phyloP scores from a whole-genome alignment of 1,140 invertebrate genomes.

The Sinonovacula constricta region DNA sequence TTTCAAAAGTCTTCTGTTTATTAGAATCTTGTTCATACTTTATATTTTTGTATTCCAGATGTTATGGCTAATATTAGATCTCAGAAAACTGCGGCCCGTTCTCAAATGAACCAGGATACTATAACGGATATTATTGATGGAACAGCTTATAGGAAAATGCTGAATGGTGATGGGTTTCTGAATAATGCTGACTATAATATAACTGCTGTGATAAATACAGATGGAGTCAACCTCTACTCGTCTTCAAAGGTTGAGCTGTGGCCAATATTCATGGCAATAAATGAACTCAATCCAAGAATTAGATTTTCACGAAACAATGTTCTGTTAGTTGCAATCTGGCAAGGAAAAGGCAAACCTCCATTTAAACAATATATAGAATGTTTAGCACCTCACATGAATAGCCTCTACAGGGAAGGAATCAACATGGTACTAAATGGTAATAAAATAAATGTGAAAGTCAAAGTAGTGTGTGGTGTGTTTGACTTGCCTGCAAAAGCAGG shows the following conservation, averaged over 20 bases:
- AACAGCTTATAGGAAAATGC: slow-evolving; percentile 29
- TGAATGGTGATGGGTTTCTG: slow-evolving; percentile 33
- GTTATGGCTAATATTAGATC: too few species aligned
- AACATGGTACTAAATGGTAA: slow-evolving; percentile 5
- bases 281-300: slow-evolving; percentile 40
- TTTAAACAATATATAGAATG: slow-evolving; percentile 28
- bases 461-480: slow-evolving; percentile 12
- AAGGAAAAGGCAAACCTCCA: slow-evolving; percentile 48
- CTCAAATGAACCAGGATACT: too few species aligned
- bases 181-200: slow-evolving; percentile 40
- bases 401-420: slow-evolving; percentile 16
- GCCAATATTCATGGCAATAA: slow-evolving; percentile 53
- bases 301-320: slow-evolving; percentile 49
- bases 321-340: slow-evolving; percentile 43
- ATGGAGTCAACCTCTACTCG: slow-evolving; percentile 51
- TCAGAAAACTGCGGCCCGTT: too few species aligned
- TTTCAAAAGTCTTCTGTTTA: too few species aligned
- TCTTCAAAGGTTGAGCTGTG: slow-evolving; percentile 55
- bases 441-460: not conserved
- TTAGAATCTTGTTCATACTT: too few species aligned
- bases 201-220: slow-evolving; percentile 45
- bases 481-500: slow-evolving; percentile 36
- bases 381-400: slow-evolving; percentile 18
- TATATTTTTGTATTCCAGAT: too few species aligned
- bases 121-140: slow-evolving; percentile 56